A percentile compares a stretch with the other conserved stretches of the same genome.
Conservation (phyloP, 1,140 invertebrate genomes). For the Drosophila pallidifrons region DNA sequence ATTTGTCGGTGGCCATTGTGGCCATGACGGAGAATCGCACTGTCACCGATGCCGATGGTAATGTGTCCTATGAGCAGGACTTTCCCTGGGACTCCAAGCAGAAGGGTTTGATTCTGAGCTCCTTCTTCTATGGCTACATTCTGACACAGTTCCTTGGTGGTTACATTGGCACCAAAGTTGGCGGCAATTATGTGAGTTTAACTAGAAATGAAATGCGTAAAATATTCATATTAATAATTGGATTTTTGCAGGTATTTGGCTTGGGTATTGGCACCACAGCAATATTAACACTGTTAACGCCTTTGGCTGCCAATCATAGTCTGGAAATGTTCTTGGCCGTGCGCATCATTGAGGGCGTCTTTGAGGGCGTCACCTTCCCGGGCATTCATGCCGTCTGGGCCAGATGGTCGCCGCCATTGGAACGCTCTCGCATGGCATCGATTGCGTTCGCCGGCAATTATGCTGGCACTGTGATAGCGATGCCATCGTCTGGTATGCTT, state of each 20-base stretch:
- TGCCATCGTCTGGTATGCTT: constrained; percentile 91
- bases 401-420: constrained; percentile 94
- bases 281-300: constrained; percentile 93
- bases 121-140: constrained; percentile 94
- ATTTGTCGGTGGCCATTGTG: constrained; percentile 95
- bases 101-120: constrained; percentile 93
- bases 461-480: constrained; percentile 92
- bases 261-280: constrained; percentile 92
- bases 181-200: constrained; percentile 89
- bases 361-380: constrained; percentile 96
- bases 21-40: constrained; percentile 91
- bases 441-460: constrained; percentile 94
- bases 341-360: constrained; percentile 94
- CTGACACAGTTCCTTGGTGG: constrained; percentile 91
- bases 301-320: constrained; percentile 90
- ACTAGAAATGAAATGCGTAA: neutral
- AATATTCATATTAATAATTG: neutral
- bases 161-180: constrained; percentile 89
- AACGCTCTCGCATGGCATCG: constrained; percentile 91
- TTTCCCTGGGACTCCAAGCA: constrained; percentile 93
- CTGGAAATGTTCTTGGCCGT: constrained; percentile 90
- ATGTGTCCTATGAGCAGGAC: constrained; percentile 87
- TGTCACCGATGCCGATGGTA: constrained; percentile 87
- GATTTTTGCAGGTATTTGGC: constrained; percentile 88
- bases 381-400: constrained; percentile 95